These are phyloP conservation scores for Leptinotarsa undecemlineata DNA, from an alignment of 1,140 invertebrate species.

Conservation along the genomic window DNA sequence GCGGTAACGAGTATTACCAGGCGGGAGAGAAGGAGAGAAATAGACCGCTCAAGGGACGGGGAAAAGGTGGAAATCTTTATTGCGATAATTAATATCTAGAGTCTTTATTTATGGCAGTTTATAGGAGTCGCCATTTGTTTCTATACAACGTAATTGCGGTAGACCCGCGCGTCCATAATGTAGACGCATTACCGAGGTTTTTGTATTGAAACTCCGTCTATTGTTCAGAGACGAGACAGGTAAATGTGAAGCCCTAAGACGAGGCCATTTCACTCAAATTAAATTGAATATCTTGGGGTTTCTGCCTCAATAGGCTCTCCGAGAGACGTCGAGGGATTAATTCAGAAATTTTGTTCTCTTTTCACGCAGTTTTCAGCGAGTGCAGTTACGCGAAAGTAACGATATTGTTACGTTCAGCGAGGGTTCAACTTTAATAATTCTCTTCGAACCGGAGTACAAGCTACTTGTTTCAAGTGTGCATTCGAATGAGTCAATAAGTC, in stretches of 20 bases:
- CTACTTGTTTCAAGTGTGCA: too few relatives aligned
- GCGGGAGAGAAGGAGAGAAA: neutral
- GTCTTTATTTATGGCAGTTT: conserved; percentile 29
- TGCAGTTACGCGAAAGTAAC: neutral
- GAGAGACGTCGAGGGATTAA: conserved; percentile 4
- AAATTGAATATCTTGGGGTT: conserved; percentile 19
- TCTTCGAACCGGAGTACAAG: too few relatives aligned
- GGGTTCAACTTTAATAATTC: too few relatives aligned
- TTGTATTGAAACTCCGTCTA: conserved; percentile 22
- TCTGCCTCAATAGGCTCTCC: conserved; percentile 4
- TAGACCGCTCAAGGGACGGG: neutral
- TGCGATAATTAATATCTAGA: conserved; percentile 23
- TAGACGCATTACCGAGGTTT: conserved; percentile 26
- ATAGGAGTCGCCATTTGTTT: conserved; percentile 26
- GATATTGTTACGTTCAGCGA: neutral
- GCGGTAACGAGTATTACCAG: neutral
- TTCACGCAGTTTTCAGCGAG: neutral
- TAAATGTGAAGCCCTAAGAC: conserved; percentile 18
- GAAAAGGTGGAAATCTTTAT: conserved; percentile 21
- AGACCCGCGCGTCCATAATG: conserved; percentile 18
- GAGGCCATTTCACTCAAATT: conserved; percentile 11
- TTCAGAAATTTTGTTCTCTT: neutral
- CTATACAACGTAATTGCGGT: conserved; percentile 21
- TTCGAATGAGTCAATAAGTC: too few relatives aligned
- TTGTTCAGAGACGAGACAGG: conserved; percentile 13